These are phyloP conservation scores for Erebia epiphron DNA, from an alignment of 2,888 invertebrate genomes.

Conservation along the genomic window DNA sequence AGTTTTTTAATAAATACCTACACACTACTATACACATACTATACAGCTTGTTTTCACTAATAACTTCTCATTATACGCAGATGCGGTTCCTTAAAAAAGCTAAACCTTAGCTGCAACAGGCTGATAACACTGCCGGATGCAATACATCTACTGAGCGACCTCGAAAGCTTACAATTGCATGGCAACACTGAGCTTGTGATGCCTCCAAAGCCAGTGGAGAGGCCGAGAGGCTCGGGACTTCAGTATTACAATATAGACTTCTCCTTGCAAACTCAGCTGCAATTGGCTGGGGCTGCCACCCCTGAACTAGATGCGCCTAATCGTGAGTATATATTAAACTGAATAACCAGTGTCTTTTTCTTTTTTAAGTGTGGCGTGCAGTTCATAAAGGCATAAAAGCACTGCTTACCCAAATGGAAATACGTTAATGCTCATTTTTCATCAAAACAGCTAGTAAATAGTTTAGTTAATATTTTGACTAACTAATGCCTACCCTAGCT, in stretches of 20 bases:
- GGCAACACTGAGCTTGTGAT: conserved; percentile 98
- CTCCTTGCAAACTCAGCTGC: conserved; percentile 96
- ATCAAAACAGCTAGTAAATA: no score
- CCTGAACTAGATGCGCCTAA: conserved; percentile 87
- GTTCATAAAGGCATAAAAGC: no score
- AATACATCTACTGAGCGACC: conserved; percentile 95
- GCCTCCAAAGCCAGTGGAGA: conserved; percentile 95
- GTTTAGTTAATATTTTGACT: no score
- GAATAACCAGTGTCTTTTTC: no score
- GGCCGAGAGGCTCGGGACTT: conserved; percentile 89
- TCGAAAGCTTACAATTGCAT: conserved; percentile 94
- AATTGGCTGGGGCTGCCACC: conserved; percentile 94
- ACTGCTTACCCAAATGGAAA: no score
- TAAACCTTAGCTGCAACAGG: conserved; percentile 96
- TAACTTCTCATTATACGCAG: conserved; percentile 67
- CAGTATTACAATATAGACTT: conserved; percentile 99
- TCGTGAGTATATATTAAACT: conserved; percentile 79
- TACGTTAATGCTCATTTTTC: no score
- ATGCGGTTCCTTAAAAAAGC: conserved; percentile 95
- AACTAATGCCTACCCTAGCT: no score
- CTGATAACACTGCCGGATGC: conserved; percentile 98
- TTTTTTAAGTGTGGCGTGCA: no score
- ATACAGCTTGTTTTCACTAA: no score
- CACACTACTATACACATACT: no score
- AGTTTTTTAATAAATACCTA: no score